phyloP scores from a whole-genome alignment of 2,797 vertebrate species.

The Tamandua tetradactyla region DNA sequence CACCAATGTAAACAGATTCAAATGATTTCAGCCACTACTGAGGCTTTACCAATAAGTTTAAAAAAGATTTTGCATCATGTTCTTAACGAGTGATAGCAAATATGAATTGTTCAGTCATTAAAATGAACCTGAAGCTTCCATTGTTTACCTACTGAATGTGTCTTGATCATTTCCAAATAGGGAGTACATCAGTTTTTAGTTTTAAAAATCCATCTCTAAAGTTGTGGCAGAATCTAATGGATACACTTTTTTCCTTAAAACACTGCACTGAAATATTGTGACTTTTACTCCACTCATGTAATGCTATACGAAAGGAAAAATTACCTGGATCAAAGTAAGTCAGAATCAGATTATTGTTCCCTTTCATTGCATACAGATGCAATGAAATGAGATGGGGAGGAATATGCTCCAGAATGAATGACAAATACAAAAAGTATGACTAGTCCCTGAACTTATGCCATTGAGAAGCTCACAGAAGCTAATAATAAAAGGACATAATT shows the following conservation, averaged over 20 bases:
- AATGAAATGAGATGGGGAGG: background rate
- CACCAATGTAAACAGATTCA: slow-evolving; percentile 30
- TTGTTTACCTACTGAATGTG: background rate
- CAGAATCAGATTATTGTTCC: background rate
- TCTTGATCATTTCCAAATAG: background rate
- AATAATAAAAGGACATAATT: background rate
- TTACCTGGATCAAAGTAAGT: background rate
- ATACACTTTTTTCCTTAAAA: slow-evolving; percentile 8
- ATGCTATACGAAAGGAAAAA: background rate
- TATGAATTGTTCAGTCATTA: background rate
- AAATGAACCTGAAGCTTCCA: background rate
- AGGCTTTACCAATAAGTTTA: slow-evolving; percentile 36
- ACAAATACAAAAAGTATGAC: background rate
- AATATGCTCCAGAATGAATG: background rate
- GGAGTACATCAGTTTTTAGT: background rate
- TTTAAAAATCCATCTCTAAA: background rate
- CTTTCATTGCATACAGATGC: background rate
- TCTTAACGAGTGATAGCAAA: slow-evolving; percentile 13
- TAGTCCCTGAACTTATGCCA: background rate
- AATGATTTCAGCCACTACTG: slow-evolving; percentile 54
- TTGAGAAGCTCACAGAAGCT: background rate
- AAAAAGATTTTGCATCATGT: slow-evolving; percentile 15
- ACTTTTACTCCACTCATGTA: background rate
- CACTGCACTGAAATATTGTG: background rate
- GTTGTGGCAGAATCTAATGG: background rate